Evolutionary conservation across 2,888 invertebrate species (phyloP).

Genomic region (Hemicrepidius hirtus): DNA sequence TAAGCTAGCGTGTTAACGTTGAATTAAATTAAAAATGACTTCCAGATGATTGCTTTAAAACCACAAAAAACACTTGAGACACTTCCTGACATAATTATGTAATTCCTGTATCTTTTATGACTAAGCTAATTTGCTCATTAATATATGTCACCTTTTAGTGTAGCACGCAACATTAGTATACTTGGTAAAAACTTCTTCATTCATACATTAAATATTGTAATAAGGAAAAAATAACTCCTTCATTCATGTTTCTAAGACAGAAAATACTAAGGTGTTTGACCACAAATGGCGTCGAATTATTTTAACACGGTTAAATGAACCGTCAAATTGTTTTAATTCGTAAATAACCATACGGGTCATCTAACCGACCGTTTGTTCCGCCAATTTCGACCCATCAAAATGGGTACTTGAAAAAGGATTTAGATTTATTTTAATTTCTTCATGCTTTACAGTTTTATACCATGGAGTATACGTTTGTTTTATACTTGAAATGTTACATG

Average conservation of each 20-base stretch:
- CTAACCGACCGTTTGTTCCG: slow-evolving; percentile 26
- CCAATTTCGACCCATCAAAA: background rate
- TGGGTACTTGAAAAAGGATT: background rate
- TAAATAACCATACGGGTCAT: slow-evolving; percentile 34
- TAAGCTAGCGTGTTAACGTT: background rate
- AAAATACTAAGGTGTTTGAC: slow-evolving; percentile 3
- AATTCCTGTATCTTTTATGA: slow-evolving; percentile 10
- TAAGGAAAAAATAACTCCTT: no score
- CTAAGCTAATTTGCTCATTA: slow-evolving; percentile 14
- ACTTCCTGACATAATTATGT: slow-evolving; percentile 13
- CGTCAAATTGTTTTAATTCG: slow-evolving; percentile 30
- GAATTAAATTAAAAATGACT: background rate
- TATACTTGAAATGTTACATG: no score
- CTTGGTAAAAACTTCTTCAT: no score
- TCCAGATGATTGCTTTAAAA: background rate
- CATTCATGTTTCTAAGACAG: no score
- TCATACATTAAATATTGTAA: no score
- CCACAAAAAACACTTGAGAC: slow-evolving; percentile 11
- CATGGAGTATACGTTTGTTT: no score
- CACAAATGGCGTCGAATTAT: background rate
- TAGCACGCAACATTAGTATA: no score
- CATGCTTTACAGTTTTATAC: no score
- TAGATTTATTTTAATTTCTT: background rate
- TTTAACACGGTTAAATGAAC: slow-evolving; percentile 16
- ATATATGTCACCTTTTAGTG: slow-evolving; percentile 7